Percentiles rank a stretch among this genome's conserved stretches.
These are phyloP conservation scores for Thalassarche chlororhynchos DNA, from an alignment of 2,113 vertebrate genomes.

Conservation along the genomic window DNA sequence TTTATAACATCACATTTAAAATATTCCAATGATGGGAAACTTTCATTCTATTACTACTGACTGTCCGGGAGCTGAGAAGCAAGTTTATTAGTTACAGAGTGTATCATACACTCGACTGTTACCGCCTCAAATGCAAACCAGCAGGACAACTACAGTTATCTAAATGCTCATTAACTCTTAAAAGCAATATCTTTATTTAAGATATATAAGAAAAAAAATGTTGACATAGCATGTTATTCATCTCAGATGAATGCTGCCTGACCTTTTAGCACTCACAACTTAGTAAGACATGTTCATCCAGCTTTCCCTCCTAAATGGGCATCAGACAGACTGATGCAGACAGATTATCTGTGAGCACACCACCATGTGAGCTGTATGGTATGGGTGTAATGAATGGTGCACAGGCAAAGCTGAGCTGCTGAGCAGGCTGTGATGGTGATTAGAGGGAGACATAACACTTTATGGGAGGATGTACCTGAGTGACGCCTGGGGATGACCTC, in stretches of 20 bases:
- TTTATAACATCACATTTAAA: neutral
- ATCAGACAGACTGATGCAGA: neutral
- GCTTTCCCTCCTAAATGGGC: neutral
- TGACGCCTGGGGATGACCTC: neutral
- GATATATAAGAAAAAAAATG: neutral
- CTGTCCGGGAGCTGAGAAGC: neutral
- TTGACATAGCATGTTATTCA: neutral
- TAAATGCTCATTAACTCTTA: neutral
- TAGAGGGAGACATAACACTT: neutral
- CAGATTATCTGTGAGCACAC: neutral
- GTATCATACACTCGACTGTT: neutral
- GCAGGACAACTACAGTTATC: neutral
- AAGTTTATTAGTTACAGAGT: neutral
- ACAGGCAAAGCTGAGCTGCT: neutral
- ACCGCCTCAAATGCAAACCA: neutral
- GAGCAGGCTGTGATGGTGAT: neutral
- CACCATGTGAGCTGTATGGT: neutral
- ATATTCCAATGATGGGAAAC: neutral
- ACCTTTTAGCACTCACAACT: neutral
- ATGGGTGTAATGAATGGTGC: neutral
- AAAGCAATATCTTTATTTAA: neutral
- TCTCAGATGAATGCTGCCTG: neutral
- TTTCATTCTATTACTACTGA: neutral
- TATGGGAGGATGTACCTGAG: neutral
- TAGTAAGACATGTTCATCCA: neutral